Evolutionary conservation across 2,113 vertebrate species (phyloP), one percentile per base, ranked within the genome.

Genomic region (Synodontis membranacea): DNA sequence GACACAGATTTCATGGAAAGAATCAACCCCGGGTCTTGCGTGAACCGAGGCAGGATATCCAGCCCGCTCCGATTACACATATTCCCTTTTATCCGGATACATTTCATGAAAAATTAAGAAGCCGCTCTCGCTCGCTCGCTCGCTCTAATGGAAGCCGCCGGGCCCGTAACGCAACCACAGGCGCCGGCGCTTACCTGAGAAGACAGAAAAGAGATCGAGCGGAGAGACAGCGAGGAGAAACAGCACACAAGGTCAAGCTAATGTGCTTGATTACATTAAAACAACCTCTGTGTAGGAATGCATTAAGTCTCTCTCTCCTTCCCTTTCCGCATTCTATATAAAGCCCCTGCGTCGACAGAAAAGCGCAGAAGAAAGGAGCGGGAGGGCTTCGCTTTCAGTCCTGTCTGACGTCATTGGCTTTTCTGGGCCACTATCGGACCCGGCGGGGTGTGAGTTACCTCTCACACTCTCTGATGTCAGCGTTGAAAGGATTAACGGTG

Each of bases 401-500:
- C 74, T 10, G 25, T 21, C n/a, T 64, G 84, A 87, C 64, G 70
- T 80, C 42, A 72, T 83, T 34, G 5, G 48, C 62, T 64, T 87
- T 81, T 86, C 79, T 83, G 81, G 19, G n/a, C 60, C 54, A 84
- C 34, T 37, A 68, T 84, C 80, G 56, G 85, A 62, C 8, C n/a
- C 44, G 23, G 82, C 28, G 39, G 80, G 87, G 88, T 88, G 80
- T 82, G 85, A 87, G 90, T 91, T 89, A 88, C 88, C 84, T 79
- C 90, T 87, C 83, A 14, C 80, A 82, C 84, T 83, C 82, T 88
- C 88, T 88, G 90, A 78, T 91, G 90, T 91, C 88, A 88, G 85
- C 80, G 89, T 83, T 90, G 87, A 91, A 90, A 89, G 86, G 90
- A 91, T 91, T 89, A 91, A 84, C 80, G 84, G 78, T 88, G 86